Evolutionary conservation across 1,140 invertebrate genomes (phyloP).

Genomic region (Andricus grossulariae): DNA sequence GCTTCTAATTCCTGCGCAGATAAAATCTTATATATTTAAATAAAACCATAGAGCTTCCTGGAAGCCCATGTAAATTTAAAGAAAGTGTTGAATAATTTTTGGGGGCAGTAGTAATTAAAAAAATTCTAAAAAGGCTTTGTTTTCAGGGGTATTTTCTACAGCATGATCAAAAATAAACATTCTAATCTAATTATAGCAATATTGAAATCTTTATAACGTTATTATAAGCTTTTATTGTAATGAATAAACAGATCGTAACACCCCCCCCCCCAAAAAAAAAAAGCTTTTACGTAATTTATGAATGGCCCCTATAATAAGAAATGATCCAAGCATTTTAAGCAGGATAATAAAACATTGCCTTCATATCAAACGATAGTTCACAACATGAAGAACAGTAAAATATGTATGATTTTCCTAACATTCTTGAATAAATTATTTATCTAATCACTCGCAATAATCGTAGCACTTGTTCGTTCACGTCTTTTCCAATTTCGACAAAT

Average conservation of each 20-base stretch:
- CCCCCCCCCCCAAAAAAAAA: too few relatives aligned
- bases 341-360: neutral
- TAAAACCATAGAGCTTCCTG: too few relatives aligned
- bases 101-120: too few relatives aligned
- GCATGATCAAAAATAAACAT: too few relatives aligned
- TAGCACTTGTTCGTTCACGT: conserved; percentile 53
- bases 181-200: too few relatives aligned
- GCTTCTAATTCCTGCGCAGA: too few relatives aligned
- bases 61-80: too few relatives aligned
- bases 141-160: too few relatives aligned
- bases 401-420: conserved; percentile 52
- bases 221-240: neutral
- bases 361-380: conserved; percentile 38
- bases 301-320: conserved; percentile 6
- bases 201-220: too few relatives aligned
- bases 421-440: conserved; percentile 44
- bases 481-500: neutral
- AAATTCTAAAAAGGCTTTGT: too few relatives aligned
- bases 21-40: too few relatives aligned
- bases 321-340: conserved; percentile 30
- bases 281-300: neutral
- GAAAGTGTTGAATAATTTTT: too few relatives aligned
- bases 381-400: conserved; percentile 51
- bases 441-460: conserved; percentile 34
- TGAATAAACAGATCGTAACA: neutral